Base-by-base conservation (phyloP, 2,797 vertebrate genomes). In the Clarias laeviceps region DNA sequence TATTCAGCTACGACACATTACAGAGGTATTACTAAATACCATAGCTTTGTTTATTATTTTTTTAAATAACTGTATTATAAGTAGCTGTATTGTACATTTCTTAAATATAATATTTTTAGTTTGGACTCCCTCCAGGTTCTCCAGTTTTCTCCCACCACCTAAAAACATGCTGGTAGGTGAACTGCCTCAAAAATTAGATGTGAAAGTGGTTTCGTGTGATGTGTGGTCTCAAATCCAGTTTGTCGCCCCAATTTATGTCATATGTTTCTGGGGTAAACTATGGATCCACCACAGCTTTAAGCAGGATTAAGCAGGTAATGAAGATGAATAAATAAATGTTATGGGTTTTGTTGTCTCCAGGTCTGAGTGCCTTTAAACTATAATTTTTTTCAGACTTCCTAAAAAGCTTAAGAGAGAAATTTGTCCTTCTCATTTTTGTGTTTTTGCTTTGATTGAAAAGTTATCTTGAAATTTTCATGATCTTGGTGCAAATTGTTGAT, bases 251-350 rank as follows among this genome's bases (percentile, higher is more conserved):
- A 4, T 66, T 80, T 9, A 79, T 62, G 1, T 2, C 4, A 18
- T 29, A n/a, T 65, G 24, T n/a, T 40, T 12, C 22, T 79, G 57
- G 20, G 32, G 62, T n/a, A 18, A 64, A 80, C 34, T 65, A 24
- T 66, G 37, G 40, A 66, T 54, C n/a, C 40, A 66, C 8, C 18
- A 54, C 40, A 54, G n/a, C 40, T 11, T 8, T 50, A 45, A 6
- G 2, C 22, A 64, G 24, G 34, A 40, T 61, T 37, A 80, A 45
- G 17, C 11, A 80, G 59, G 9, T 91, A 93, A 66, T 94, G 87
- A 59, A 89, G 92, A 59, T 94, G 1, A 18, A 32, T 77, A n/a
- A 29, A 65, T 22, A 1, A 57, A 57, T 34, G 17, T 79, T 73
- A 24, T 17, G 50, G 24, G n/a, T 76, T 77, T 32, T 8, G 8